Conservation (phyloP, 2,797 vertebrate species). For the Cossypha polioptera region DNA sequence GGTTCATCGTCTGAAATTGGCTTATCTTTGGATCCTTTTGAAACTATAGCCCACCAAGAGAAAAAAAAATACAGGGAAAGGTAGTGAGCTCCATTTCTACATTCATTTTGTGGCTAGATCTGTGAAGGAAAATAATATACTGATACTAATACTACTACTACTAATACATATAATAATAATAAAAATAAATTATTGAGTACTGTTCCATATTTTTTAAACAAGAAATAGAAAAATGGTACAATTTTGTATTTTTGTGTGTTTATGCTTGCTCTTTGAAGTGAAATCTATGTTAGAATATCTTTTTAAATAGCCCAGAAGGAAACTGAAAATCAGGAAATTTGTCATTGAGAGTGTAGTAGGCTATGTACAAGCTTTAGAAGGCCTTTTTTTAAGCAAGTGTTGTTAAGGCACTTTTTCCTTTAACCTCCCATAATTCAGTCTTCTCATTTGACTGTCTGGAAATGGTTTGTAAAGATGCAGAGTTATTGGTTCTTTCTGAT, state of each 20-base stretch:
- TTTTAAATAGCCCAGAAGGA: not conserved
- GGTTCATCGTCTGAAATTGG: not conserved
- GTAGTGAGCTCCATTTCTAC: not conserved
- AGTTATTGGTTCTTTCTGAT: not conserved
- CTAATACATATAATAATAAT: not conserved
- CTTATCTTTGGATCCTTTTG: not conserved
- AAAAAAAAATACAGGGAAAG: not conserved
- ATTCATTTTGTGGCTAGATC: not conserved
- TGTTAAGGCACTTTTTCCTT: not conserved
- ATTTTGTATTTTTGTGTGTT: not conserved
- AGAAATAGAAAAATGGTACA: not conserved
- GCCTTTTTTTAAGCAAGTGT: not conserved
- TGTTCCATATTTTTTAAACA: not conserved
- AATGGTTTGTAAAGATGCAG: not conserved
- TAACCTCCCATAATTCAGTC: not conserved
- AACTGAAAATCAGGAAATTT: not conserved
- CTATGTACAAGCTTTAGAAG: not conserved
- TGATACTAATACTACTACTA: not conserved
- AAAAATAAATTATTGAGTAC: not conserved
- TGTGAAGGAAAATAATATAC: not conserved
- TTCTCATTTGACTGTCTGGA: not conserved
- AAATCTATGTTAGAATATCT: not conserved
- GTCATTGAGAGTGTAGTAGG: not conserved
- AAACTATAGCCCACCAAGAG: not conserved
- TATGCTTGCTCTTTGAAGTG: not conserved